phyloP scores from a whole-genome alignment of 2,797 vertebrate genomes.

The Micropoecilia bifurca region DNA sequence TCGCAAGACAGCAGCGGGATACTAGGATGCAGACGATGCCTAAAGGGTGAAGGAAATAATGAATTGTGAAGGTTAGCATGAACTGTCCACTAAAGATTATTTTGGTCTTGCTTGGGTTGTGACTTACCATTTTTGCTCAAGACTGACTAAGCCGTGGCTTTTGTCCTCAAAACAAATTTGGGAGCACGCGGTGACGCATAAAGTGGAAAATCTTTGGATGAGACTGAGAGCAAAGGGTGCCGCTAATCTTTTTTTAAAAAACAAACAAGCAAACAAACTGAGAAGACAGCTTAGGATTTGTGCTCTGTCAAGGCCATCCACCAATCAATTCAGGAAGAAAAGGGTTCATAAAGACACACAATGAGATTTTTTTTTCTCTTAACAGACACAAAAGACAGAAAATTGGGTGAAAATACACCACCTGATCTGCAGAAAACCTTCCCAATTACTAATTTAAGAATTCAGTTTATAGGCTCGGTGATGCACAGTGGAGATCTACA shows the following conservation, averaged over 20 bases:
- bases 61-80: not conserved
- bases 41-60: not conserved
- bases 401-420: not conserved
- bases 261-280: not conserved
- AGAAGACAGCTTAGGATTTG: not conserved
- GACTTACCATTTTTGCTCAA: not conserved
- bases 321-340: constrained; percentile 30
- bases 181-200: not conserved
- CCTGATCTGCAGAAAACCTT: constrained; percentile 11
- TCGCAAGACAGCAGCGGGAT: not conserved
- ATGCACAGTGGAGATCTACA: constrained; percentile 32
- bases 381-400: not conserved
- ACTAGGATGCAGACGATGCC: not conserved
- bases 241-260: not conserved
- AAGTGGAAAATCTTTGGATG: not conserved
- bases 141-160: not conserved
- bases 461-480: constrained; percentile 2
- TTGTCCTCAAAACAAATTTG: not conserved
- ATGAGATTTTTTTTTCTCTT: not conserved
- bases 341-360: constrained; percentile 12
- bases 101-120: not conserved
- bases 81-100: not conserved
- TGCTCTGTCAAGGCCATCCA: constrained; percentile 19
- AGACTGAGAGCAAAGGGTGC: not conserved
- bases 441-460: constrained; percentile 26